Evolutionary conservation across 2,888 invertebrate species (phyloP), one percentile per base, ranked within the genome.

Genomic region (Petrolisthes cinctipes): DNA sequence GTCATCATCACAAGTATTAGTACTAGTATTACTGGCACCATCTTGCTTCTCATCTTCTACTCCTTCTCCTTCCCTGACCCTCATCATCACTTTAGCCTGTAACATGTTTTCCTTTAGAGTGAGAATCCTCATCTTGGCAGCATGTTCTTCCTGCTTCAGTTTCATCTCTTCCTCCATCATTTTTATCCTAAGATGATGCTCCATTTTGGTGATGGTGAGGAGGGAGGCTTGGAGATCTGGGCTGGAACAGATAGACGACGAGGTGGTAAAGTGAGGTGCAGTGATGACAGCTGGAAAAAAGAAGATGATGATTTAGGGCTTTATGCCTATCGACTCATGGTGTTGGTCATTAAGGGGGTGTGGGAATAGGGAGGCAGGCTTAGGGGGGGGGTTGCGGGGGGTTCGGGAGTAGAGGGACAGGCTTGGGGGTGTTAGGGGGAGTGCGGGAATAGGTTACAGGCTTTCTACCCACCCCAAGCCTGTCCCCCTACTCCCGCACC

Each of bases 41-140:
- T 61, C 17, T 17, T 11, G 61, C 9, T 37, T 37, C 2, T 53
- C 17, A 20, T 75, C 37, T 23, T 20, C 75, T 1, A 14, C n/a
- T 14, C 78, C 17, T 54, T 53, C 83, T 11, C 4, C 7, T 17
- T 71, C 54, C 9, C 6, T 23, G 7, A 11, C 76, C 54, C 11
- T 4, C 54, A 5, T 37, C 61, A 66, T 20, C 23, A 86, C 53
- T 66, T 76, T 82, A 0, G 37, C 54, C 37, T 20, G 78, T 11
- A 76, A 53, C 51, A 82, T 7, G 66, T 86, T 73, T n/a, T 82
- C 82, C 14, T 82, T 82, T n/a, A 86, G 20, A 23, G 23, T 14
- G 4, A 86, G 61, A 78, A 82, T 86, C n/a, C 54, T 82, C 86
- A 86, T 82, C 61, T 68, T 82, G n/a, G 66, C 37, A 11, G 53